Base-by-base conservation (phyloP, 2,797 vertebrate genomes). In the Chloroceryle amazona region DNA sequence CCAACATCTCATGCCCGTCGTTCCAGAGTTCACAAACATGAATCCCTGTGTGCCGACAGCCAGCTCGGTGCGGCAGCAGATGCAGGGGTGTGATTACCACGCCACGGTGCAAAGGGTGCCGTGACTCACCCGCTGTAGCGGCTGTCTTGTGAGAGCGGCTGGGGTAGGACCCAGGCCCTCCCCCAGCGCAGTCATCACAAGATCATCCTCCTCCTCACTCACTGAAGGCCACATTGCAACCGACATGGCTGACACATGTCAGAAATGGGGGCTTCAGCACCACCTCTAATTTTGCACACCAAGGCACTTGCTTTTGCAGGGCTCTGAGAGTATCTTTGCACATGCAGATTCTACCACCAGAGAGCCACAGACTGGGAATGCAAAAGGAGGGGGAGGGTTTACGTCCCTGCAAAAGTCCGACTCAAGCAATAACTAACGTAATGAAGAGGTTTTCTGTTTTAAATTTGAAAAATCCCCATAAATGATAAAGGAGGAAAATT, bases 401-500 rank as follows among this genome's bases (percentile, higher is more conserved):
- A 80, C 2, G n/a, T 72, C 81, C 85, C 76, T 86, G 81, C 74
- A 87, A 78, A 95, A 93, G 74, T 74, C 81, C 85, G 89, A 89
- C 61, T 94, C 89, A 72, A 74, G 71, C 2, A 1, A 55, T 78
- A 95, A 66, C 52, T 85, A 82, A 80, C 3, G 2, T 94, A 83
- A 83, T 39, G 61, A 92, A 92, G 33, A 95, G 62, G 65, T 82
- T 94, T 93, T 84, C 83, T 78, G 74, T 29, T 95, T 91, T 51
- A 87, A 94, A 81, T 84, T 78, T 89, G 78, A 89, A 96, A 96
- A 57, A 83, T 78, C 29, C 87, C 54, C 62, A 72, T 65, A 93
- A 93, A 94, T 83, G 5, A 94, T 91, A 82, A 89, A 78, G 72
- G 75, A 94, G 61, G 62, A 95, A 94, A 94, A 95, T 14, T 82